These are phyloP conservation scores for Polia nebulosa DNA, from an alignment of 2,888 invertebrate genomes.

Conservation along the genomic window DNA sequence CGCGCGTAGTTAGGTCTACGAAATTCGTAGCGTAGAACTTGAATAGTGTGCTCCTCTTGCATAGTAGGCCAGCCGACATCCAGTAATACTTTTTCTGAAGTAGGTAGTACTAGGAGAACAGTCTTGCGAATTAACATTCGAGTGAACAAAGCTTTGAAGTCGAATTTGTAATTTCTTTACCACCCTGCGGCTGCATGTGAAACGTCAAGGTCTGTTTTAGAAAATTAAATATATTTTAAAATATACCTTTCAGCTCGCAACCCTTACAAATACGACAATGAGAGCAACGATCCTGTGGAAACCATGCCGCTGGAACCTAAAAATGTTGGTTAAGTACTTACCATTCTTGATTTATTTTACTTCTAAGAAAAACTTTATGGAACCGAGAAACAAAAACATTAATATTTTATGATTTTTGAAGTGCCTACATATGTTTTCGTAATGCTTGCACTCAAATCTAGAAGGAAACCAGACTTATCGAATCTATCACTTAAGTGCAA, in stretches of 20 bases:
- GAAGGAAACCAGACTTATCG: not conserved
- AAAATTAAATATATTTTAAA: not conserved
- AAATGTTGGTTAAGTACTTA: constrained; percentile 51
- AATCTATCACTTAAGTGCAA: not conserved
- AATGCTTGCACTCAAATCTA: no score
- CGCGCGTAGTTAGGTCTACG: no score
- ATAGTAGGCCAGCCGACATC: no score
- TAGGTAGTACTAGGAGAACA: no score
- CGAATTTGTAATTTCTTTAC: not conserved
- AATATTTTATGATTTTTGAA: no score
- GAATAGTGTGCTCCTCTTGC: no score
- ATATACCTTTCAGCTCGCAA: constrained; percentile 49
- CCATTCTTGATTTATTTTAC: not conserved
- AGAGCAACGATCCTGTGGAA: constrained; percentile 60
- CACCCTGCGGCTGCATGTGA: not conserved
- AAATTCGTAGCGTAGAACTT: no score
- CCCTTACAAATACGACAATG: constrained; percentile 58
- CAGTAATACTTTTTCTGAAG: no score
- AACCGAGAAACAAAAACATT: no score
- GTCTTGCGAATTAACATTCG: no score
- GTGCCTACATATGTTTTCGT: no score
- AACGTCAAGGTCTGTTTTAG: not conserved
- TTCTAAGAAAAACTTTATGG: not conserved
- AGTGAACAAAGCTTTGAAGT: not conserved
- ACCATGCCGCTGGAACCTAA: constrained; percentile 56